phyloP scores from a whole-genome alignment of 1,140 invertebrate genomes.

The Drosophila willistoni region DNA sequence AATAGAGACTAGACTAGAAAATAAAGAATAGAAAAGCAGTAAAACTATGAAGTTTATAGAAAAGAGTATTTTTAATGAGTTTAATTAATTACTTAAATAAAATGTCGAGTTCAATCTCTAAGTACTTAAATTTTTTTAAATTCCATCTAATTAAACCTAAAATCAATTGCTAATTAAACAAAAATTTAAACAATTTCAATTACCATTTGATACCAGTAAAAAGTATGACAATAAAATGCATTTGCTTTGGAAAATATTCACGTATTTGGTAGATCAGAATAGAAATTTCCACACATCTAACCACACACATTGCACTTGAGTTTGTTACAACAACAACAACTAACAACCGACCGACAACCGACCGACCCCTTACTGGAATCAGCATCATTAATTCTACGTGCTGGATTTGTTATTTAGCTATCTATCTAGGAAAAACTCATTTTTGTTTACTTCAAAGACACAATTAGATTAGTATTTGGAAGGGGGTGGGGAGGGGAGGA shows the following conservation, averaged over 20 bases:
- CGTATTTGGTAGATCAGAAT: background rate
- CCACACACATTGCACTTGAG: constrained; percentile 3
- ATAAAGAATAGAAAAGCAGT: too few species aligned
- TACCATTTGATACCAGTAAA: background rate
- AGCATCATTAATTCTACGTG: constrained; percentile 2
- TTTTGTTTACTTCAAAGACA: constrained; percentile 4
- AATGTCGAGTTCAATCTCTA: too few species aligned
- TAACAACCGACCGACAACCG: background rate
- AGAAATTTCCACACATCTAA: background rate
- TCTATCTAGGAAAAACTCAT: background rate
- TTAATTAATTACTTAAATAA: too few species aligned
- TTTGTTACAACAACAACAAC: background rate
- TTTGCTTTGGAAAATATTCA: background rate
- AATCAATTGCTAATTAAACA: too few species aligned
- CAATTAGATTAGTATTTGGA: constrained; percentile 9
- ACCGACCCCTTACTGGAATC: background rate
- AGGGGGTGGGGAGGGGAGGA: background rate
- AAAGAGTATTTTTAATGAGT: too few species aligned
- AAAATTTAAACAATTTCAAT: background rate
- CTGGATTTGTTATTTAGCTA: background rate
- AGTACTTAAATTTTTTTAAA: too few species aligned
- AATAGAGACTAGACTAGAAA: too few species aligned
- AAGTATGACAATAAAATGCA: background rate
- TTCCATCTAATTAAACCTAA: too few species aligned
- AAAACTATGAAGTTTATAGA: too few species aligned